Base-by-base conservation (phyloP, 2,888 invertebrate species). In the Capitulum mitella region DNA sequence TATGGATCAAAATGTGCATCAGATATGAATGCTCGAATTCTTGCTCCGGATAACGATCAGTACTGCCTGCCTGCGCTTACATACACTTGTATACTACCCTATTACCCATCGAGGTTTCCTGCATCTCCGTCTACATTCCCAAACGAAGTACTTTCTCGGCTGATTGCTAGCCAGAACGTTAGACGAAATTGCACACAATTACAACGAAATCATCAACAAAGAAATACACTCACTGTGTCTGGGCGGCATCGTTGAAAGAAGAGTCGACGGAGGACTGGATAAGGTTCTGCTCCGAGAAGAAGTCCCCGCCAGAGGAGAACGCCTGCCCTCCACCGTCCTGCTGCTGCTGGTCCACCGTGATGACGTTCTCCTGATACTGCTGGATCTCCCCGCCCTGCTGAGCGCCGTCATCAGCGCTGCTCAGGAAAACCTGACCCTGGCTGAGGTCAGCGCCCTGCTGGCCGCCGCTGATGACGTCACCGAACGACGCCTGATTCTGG, bases 191-290 rank as follows among this genome's bases (percentile, higher is more conserved):
- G n/a, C n/a, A n/a, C n/a, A n/a, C n/a, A n/a, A n/a, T n/a, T n/a
- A n/a, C n/a, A n/a, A n/a, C n/a, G n/a, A n/a, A n/a, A n/a, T n/a
- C n/a, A n/a, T n/a, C n/a, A n/a, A n/a, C n/a, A n/a, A n/a, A n/a
- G n/a, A n/a, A n/a, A n/a, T n/a, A n/a, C 19, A 64, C 64, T 64
- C 64, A 64, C 64, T 64, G 64, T 3, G 64, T 19, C 34, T 64
- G 64, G 34, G 34, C 16, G 64, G 10, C 34, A 19, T 64, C 64
- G 19, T 64, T 34, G 19, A 34, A 64, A 2, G 64, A 32, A 3
- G 64, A 19, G 64, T 32, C 8, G 14, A 29, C 16, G 5, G 32
- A 19, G 19, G 51, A 22, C 51, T 51, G 51, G 51, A 51, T 0
- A 19, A 34, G 34, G 6, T 16, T 19, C 34, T 64, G 64, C 3